Evolutionary conservation across 1,140 invertebrate species (phyloP).

Genomic region (Drosophila sp.): DNA sequence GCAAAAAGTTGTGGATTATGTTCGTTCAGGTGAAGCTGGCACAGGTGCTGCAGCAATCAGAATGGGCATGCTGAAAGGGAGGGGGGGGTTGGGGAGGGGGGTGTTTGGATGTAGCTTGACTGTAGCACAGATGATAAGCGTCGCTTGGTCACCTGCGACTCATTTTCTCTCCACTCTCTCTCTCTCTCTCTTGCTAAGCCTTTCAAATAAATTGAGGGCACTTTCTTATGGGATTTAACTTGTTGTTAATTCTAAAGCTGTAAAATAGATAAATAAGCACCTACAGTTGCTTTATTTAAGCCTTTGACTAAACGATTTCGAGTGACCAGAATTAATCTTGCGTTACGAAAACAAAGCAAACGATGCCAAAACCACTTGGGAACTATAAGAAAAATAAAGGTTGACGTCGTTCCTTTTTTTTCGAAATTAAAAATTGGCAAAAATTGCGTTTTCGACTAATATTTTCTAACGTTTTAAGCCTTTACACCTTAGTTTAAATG

Average conservation of each 20-base stretch:
- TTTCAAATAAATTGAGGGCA: slow-evolving; percentile 50
- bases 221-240: slow-evolving; percentile 11
- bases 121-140: slow-evolving; percentile 56
- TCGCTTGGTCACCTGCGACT: slow-evolving; percentile 6
- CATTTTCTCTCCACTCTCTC: not conserved
- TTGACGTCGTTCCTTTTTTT: too few relatives aligned
- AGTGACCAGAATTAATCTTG: not conserved
- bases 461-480: too few relatives aligned
- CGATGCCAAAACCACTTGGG: too few relatives aligned
- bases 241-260: slow-evolving; percentile 9
- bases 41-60: not conserved
- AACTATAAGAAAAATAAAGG: too few relatives aligned
- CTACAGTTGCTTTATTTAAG: slow-evolving; percentile 39
- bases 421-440: too few relatives aligned
- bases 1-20: slow-evolving; percentile 18
- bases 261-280: slow-evolving; percentile 14
- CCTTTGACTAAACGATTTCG: slow-evolving; percentile 20
- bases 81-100: not conserved
- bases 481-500: too few relatives aligned
- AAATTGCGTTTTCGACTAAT: too few relatives aligned
- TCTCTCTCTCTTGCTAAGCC: slow-evolving; percentile 33
- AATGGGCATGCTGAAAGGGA: not conserved
- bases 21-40: slow-evolving; percentile 5
- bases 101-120: slow-evolving; percentile 7
- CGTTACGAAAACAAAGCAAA: too few relatives aligned